These are phyloP conservation scores for Synergus gifuensis DNA, from an alignment of 2,888 invertebrate genomes.

Conservation along the genomic window DNA sequence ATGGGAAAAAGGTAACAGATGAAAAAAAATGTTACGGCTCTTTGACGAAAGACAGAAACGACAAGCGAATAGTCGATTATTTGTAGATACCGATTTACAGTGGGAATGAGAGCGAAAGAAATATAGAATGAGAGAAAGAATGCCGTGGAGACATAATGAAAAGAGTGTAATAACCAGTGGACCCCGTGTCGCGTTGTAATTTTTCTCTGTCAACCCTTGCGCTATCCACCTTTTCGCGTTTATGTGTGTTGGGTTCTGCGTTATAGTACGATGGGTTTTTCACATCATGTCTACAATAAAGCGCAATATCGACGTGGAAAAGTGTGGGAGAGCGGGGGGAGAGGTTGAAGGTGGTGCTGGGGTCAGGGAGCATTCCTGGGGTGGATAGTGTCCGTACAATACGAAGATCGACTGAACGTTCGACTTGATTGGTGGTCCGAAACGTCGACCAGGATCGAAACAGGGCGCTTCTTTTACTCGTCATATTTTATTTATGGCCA, in stretches of 20 bases:
- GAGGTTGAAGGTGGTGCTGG: conserved; percentile 6
- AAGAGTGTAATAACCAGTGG: conserved; percentile 56
- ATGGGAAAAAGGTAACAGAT: conserved; percentile 12
- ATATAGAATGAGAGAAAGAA: conserved; percentile 34
- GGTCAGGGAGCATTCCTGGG: conserved; percentile 17
- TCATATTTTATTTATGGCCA: conserved; percentile 1
- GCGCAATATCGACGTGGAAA: conserved; percentile 52
- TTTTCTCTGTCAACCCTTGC: conserved; percentile 56
- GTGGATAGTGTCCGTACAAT: conserved; percentile 25
- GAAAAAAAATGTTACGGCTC: conserved; percentile 4
- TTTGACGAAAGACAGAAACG: conserved; percentile 35
- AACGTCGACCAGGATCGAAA: conserved; percentile 6
- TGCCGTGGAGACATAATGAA: conserved; percentile 46
- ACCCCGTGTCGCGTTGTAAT: conserved; percentile 51
- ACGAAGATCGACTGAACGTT: conserved; percentile 9
- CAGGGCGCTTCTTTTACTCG: conserved; percentile 15
- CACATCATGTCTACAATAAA: conserved; percentile 55
- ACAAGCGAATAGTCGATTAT: conserved; percentile 35
- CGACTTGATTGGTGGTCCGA: conserved; percentile 31
- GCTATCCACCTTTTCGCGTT: conserved; percentile 24
- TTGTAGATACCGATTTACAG: conserved; percentile 24
- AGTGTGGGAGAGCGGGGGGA: conserved; percentile 13
- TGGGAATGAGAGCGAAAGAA: conserved; percentile 18
- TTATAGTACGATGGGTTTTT: conserved; percentile 34
- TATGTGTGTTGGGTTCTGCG: conserved; percentile 21